Evolutionary conservation across 2,113 vertebrate species (phyloP).

Genomic region (Periophthalmodon schlosseri): DNA sequence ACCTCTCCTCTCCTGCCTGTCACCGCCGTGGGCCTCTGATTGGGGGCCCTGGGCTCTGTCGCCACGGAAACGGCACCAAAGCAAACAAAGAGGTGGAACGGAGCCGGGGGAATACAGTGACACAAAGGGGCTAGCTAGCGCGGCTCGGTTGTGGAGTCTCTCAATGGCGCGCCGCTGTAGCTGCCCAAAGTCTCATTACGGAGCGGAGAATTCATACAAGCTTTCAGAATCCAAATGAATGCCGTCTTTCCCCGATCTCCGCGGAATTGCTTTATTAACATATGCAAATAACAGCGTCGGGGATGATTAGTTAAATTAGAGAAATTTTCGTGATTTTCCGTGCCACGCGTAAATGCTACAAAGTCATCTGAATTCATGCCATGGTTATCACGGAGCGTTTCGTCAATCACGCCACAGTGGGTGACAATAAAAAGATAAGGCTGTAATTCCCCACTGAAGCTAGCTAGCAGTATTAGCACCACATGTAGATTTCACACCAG

Average conservation of each 20-base stretch:
- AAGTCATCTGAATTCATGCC: constrained; percentile 52
- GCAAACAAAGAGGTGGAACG: constrained; percentile 80
- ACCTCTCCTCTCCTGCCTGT: constrained; percentile 45
- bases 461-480: constrained; percentile 16
- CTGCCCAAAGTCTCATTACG: constrained; percentile 33
- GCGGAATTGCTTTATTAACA: constrained; percentile 69
- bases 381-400: constrained; percentile 45
- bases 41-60: constrained; percentile 73
- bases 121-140: constrained; percentile 75
- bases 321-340: constrained; percentile 66
- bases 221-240: constrained; percentile 35
- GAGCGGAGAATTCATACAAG: constrained; percentile 6
- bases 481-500: constrained; percentile 28
- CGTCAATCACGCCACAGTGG: constrained; percentile 59
- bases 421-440: constrained; percentile 45
- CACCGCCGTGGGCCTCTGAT: constrained; percentile 73
- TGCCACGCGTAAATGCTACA: constrained; percentile 49
- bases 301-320: constrained; percentile 71
- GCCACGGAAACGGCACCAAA: constrained; percentile 79
- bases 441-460: constrained; percentile 27
- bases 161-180: constrained; percentile 15
- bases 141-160: constrained; percentile 63
- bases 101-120: constrained; percentile 69
- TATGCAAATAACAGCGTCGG: constrained; percentile 73
- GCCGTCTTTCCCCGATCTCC: background rate